A percentile compares a stretch with the other conserved stretches of the same genome.
Evolutionary conservation across 2,888 invertebrate species (phyloP).

Genomic region (Zygothrica quintamaculata): DNA sequence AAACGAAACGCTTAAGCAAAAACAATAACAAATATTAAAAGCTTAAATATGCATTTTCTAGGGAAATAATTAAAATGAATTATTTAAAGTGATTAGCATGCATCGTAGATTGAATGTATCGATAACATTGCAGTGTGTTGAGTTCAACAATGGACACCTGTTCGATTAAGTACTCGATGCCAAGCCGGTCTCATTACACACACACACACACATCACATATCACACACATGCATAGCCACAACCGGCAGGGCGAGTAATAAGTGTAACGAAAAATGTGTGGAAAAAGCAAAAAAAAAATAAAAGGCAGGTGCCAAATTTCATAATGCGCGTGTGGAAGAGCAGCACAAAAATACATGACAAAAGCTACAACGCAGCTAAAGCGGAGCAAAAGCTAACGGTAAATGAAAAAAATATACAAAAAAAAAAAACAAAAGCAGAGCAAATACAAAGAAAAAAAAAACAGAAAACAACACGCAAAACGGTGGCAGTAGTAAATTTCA

Average conservation of each 20-base stretch:
- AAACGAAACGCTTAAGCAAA: no score
- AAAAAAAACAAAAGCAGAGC: conserved; percentile 27
- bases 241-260: conserved; percentile 14
- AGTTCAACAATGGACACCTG: conserved; percentile 56
- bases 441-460: conserved; percentile 21
- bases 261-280: conserved; percentile 26
- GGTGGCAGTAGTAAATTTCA: conserved; percentile 80
- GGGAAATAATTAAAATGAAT: conserved; percentile 41
- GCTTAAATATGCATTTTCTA: conserved; percentile 47
- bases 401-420: conserved; percentile 18
- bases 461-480: conserved; percentile 56
- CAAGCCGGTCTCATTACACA: conserved; percentile 35
- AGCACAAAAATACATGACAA: conserved; percentile 33
- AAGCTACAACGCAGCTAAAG: conserved; percentile 31
- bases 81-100: conserved; percentile 27
- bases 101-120: conserved; percentile 43
- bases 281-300: no score
- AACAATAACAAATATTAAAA: conserved; percentile 28
- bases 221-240: no score
- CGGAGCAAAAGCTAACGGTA: conserved; percentile 34
- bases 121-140: conserved; percentile 44
- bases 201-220: no score
- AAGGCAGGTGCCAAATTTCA: conserved; percentile 63
- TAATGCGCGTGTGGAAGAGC: conserved; percentile 38
- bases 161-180: conserved; percentile 70